Percentiles rank a stretch among this genome's conserved stretches.
Conservation (phyloP, 2,888 invertebrate species). For the Cecidostiba fungosa region DNA sequence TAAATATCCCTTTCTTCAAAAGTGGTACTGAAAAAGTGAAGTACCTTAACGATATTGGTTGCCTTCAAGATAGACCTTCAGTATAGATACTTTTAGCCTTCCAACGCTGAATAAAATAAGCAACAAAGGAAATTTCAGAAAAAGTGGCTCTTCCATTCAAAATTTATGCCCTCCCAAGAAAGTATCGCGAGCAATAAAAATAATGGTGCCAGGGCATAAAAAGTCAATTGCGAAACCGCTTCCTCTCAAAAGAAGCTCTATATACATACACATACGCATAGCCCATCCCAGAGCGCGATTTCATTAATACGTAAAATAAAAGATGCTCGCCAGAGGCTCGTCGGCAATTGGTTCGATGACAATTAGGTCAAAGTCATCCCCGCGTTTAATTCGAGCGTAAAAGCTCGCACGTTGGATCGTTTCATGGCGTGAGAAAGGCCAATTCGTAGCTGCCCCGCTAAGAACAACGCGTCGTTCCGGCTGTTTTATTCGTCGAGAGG, state of each 20-base stretch:
- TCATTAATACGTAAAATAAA: slow-evolving; percentile 46
- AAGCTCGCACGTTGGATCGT: slow-evolving; percentile 17
- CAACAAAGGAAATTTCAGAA: background rate
- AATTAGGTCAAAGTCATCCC: slow-evolving; percentile 53
- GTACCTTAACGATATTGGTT: too few species aligned
- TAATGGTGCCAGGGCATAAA: slow-evolving; percentile 27
- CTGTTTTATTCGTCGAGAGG: slow-evolving; percentile 18
- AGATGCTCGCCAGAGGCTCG: background rate
- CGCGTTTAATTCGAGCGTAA: slow-evolving; percentile 51
- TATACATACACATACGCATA: too few species aligned
- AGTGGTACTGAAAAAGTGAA: too few species aligned
- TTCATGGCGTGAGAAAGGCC: slow-evolving; percentile 38
- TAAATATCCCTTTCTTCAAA: too few species aligned
- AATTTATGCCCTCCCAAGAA: background rate
- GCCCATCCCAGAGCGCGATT: slow-evolving; percentile 21
- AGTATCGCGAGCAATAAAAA: background rate
- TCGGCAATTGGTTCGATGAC: slow-evolving; percentile 47
- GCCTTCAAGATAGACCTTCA: too few species aligned
- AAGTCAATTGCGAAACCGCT: slow-evolving; percentile 20
- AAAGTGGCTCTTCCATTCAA: background rate
- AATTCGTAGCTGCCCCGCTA: slow-evolving; percentile 25
- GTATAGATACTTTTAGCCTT: background rate
- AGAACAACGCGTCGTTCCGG: background rate
- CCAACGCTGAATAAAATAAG: background rate
- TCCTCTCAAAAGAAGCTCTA: background rate